Evolutionary conservation across 1,140 invertebrate species (phyloP), one percentile per base, ranked within the genome.

Genomic region (Aradophagus sp.): DNA sequence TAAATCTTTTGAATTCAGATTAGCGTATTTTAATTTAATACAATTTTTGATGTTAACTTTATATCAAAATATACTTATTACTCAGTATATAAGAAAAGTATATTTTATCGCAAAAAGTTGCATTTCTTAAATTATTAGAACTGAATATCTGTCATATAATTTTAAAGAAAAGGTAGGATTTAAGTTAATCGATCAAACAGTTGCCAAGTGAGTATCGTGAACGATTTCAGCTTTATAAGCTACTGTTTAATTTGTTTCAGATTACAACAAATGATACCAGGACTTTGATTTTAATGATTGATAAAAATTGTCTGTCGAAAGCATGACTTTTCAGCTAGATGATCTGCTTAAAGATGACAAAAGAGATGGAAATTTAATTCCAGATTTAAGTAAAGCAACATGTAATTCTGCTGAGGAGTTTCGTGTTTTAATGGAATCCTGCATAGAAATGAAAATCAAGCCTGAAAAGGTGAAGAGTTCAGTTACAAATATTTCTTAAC

Each of bases 391-490:
- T 41, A 92, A 93, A 81, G 89, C 89, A n/a, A 90, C 91, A 2
- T 87, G 89, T 20, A 92, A 90, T 65, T 90, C 89, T 11, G 89
- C 90, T 62, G 93, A 95, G 75, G 94, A 97, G 77, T 94, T 95
- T 71, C 89, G 91, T 67, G 89, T 90, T 44, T 87, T 95, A 14
- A 87, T 93, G 73, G 93, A 95, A 68, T 93, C 93, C 84, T 92
- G 96, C 14, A 94, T 94, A 0, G 95, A 97, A 77, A 95, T 93
- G 75, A 95, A 94, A 85, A 95, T 96, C 41, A 90, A 93, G 71
- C 89, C 93, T 0, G 94, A 96, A 83, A 96, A 95, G 87, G 91
- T 93, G 16, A n/a, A n/a, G n/a, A n/a, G n/a, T n/a, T n/a, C n/a
- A n/a, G n/a, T n/a, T n/a, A n/a, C n/a, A n/a, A n/a, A n/a, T n/a